Percentiles rank a stretch among this genome's conserved stretches.
phyloP scores from a whole-genome alignment of 2,888 invertebrate genomes.

The Nomada hirtipes region DNA sequence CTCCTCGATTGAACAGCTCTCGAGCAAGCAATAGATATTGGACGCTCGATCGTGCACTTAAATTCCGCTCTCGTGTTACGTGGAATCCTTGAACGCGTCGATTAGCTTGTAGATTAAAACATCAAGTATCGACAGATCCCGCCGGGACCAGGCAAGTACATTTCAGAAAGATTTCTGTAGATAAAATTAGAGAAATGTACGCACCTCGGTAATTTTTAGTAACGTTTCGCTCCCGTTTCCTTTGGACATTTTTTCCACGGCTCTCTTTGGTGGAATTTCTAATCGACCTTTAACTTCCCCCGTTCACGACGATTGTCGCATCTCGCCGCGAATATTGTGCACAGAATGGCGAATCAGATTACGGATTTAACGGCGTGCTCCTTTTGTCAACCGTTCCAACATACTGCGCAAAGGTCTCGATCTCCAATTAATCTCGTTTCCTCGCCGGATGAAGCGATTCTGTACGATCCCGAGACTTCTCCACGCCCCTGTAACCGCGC shows the following conservation, averaged over 20 bases:
- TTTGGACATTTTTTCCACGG: too few species aligned
- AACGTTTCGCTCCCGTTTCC: too few species aligned
- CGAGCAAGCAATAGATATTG: slow-evolving; percentile 11
- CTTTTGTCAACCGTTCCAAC: background rate
- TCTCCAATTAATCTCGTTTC: background rate
- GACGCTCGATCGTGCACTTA: slow-evolving; percentile 21
- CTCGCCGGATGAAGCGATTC: background rate
- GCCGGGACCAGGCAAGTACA: too few species aligned
- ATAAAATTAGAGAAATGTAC: too few species aligned
- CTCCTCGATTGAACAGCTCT: slow-evolving; percentile 13
- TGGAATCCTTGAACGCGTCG: slow-evolving; percentile 7
- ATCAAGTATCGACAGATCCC: background rate
- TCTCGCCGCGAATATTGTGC: too few species aligned
- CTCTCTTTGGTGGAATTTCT: too few species aligned
- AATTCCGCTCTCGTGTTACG: slow-evolving; percentile 21
- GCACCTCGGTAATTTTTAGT: too few species aligned
- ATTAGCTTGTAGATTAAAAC: slow-evolving; percentile 12
- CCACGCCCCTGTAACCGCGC: background rate
- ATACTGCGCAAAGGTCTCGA: background rate
- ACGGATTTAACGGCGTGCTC: background rate
- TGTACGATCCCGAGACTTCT: background rate
- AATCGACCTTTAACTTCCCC: too few species aligned
- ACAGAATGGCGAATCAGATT: too few species aligned
- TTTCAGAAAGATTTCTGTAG: too few species aligned
- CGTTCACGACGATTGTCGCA: too few species aligned